phyloP scores from a whole-genome alignment of 2,113 vertebrate genomes.

The Ammodytes dubius region DNA sequence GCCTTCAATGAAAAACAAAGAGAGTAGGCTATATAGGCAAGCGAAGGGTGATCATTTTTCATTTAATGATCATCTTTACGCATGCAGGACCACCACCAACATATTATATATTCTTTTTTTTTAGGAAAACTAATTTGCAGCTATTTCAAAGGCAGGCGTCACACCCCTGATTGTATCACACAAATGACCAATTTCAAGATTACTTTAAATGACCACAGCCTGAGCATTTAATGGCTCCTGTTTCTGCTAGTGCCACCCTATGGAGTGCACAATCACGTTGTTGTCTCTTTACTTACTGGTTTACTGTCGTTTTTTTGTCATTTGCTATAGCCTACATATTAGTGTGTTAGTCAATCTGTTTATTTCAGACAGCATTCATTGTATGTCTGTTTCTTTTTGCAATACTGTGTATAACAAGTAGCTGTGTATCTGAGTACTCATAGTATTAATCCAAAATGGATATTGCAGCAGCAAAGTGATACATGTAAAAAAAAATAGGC shows the following conservation, averaged over 20 bases:
- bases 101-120: neutral
- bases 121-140: neutral
- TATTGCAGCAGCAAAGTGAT: neutral
- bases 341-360: neutral
- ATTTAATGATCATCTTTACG: neutral
- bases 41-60: neutral
- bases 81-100: neutral
- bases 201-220: neutral
- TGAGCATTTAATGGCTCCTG: neutral
- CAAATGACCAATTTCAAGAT: neutral
- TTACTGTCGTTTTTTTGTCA: neutral
- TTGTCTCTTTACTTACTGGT: neutral
- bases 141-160: neutral
- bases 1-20: neutral
- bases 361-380: neutral
- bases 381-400: neutral
- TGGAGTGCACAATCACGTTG: neutral
- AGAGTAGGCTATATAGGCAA: neutral
- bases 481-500: neutral
- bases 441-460: neutral
- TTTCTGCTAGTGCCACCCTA: neutral
- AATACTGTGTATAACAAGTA: neutral
- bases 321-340: neutral
- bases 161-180: neutral
- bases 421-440: too few relatives aligned